Conservation (phyloP, 2,797 vertebrate species). For the Oryzias sinensis region DNA sequence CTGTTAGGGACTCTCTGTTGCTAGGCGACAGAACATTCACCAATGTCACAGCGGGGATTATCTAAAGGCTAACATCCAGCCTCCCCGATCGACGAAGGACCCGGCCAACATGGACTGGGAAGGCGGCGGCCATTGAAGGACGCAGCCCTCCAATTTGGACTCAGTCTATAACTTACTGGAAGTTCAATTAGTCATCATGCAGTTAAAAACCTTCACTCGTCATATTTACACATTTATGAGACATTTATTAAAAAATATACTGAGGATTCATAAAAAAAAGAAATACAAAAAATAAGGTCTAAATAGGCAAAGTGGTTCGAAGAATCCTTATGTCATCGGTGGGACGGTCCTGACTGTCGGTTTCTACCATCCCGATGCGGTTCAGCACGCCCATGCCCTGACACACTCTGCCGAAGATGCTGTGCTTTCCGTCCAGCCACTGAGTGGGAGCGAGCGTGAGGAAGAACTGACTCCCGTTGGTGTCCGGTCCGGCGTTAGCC, state of each 20-base stretch:
- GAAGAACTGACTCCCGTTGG: constrained; percentile 97
- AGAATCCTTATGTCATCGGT: constrained; percentile 89
- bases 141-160: too few relatives aligned
- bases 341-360: constrained; percentile 89
- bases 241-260: constrained; percentile 30
- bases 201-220: neutral
- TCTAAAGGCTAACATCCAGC: too few relatives aligned
- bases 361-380: constrained; percentile 93
- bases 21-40: too few relatives aligned
- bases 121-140: too few relatives aligned
- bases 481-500: constrained; percentile 93
- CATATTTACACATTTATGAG: constrained; percentile 9
- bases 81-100: too few relatives aligned
- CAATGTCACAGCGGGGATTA: too few relatives aligned
- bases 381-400: constrained; percentile 89
- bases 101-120: too few relatives aligned
- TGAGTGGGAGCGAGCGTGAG: constrained; percentile 87
- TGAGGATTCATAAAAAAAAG: constrained; percentile 5
- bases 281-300: constrained; percentile 14
- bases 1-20: too few relatives aligned
- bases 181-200: neutral
- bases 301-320: constrained; percentile 76
- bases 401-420: constrained; percentile 90
- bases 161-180: too few relatives aligned
- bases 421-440: constrained; percentile 95